phyloP scores from a whole-genome alignment of 2,113 vertebrate species.

The Falcunculus frontatus region DNA sequence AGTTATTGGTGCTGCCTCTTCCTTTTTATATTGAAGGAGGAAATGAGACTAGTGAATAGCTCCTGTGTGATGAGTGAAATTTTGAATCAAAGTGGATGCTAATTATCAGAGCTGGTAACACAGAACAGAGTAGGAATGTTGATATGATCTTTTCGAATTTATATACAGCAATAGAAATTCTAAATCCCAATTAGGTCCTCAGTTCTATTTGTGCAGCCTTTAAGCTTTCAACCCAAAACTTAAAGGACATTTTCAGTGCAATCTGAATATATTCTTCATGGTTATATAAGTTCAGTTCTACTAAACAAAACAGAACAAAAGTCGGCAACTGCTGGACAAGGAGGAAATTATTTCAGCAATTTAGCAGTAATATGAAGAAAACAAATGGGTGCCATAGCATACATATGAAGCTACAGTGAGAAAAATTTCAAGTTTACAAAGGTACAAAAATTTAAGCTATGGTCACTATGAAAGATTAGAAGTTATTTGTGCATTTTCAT shows the following conservation, averaged over 20 bases:
- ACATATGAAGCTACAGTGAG: background rate
- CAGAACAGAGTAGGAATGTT: background rate
- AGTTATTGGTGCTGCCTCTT: background rate
- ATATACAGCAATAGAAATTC: background rate
- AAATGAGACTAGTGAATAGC: background rate
- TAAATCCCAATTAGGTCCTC: background rate
- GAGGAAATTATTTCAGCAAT: background rate
- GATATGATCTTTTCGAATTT: background rate
- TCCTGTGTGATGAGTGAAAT: background rate
- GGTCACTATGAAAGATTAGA: background rate
- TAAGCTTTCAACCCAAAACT: background rate
- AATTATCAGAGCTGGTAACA: background rate
- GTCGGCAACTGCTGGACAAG: background rate
- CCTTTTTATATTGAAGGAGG: background rate
- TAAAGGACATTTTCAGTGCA: background rate
- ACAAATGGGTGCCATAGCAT: background rate
- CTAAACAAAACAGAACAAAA: background rate
- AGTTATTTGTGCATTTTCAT: background rate
- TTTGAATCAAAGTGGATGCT: background rate
- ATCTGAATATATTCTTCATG: background rate
- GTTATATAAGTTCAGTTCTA: background rate
- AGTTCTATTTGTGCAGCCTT: background rate
- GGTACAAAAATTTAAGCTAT: background rate
- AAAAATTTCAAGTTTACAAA: background rate
- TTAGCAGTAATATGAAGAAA: background rate